phyloP scores from a whole-genome alignment of 2,888 invertebrate species.

The Drosophila affinis region DNA sequence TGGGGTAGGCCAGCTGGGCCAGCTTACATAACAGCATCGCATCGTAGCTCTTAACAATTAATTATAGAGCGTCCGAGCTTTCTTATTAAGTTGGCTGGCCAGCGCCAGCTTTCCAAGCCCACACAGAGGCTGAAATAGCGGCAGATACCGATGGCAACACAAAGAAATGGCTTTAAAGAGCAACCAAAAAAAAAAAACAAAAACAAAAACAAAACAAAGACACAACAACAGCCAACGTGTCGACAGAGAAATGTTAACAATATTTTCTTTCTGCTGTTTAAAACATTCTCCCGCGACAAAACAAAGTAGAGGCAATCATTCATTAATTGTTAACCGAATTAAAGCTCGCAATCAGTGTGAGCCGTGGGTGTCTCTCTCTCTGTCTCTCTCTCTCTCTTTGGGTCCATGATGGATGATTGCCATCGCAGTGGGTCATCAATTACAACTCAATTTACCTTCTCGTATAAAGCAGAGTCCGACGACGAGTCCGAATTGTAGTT shows the following conservation, averaged over 20 bases:
- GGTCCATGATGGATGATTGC: constrained; percentile 31
- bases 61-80: constrained; percentile 38
- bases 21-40: constrained; percentile 59
- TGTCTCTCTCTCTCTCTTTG: background rate
- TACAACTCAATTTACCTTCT: constrained; percentile 48
- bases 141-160: background rate
- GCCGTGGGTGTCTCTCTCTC: background rate
- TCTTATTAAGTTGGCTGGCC: constrained; percentile 27
- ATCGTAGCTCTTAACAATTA: constrained; percentile 40
- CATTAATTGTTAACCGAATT: constrained; percentile 32
- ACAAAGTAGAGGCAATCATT: constrained; percentile 3
- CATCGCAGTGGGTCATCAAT: constrained; percentile 24
- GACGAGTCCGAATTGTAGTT: background rate
- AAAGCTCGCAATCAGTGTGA: constrained; percentile 15
- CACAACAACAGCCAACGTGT: constrained; percentile 28
- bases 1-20: constrained; percentile 67
- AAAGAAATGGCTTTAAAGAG: constrained; percentile 18
- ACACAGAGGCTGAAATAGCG: constrained; percentile 21
- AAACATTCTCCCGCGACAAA: constrained; percentile 2
- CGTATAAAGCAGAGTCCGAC: background rate
- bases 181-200: background rate
- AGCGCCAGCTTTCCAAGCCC: constrained; percentile 15
- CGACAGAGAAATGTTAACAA: constrained; percentile 66
- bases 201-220: background rate
- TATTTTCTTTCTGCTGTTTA: constrained; percentile 38